Evolutionary conservation across 37 sponge, comb jelly and placozoan genomes (phyloP).

Genomic region (Spongilla lacustris): DNA sequence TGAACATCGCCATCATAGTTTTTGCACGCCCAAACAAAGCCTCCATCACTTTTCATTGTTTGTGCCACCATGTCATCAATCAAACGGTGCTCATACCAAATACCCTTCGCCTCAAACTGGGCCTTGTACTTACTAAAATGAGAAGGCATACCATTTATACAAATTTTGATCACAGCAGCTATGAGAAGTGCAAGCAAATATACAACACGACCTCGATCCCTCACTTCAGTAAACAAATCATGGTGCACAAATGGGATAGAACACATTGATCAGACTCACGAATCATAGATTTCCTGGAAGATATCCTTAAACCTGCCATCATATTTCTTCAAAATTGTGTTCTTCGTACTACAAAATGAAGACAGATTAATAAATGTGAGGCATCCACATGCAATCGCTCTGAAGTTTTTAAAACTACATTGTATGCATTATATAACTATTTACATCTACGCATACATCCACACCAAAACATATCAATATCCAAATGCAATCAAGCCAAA

Average conservation of each 20-base stretch:
- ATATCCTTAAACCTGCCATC: conserved; percentile 97
- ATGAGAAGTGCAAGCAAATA: too few species aligned
- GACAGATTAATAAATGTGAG: background rate
- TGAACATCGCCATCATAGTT: conserved; percentile 99
- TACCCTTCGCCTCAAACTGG: conserved; percentile 79
- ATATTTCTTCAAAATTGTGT: conserved; percentile 94
- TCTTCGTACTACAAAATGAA: conserved; percentile 78
- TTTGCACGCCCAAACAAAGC: conserved; percentile 98
- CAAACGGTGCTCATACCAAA: conserved; percentile 97
- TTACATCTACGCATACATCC: too few species aligned
- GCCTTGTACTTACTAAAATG: conserved; percentile 77
- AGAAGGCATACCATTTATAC: background rate
- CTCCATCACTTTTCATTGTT: conserved; percentile 92
- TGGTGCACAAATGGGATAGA: too few species aligned
- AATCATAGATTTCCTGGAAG: conserved; percentile 89
- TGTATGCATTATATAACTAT: too few species aligned
- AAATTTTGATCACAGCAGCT: too few species aligned
- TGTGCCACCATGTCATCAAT: conserved; percentile 99
- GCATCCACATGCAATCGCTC: too few species aligned
- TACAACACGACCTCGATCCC: too few species aligned
- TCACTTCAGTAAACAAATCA: too few species aligned
- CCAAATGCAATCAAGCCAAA: too few species aligned
- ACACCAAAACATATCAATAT: too few species aligned
- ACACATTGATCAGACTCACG: conserved; percentile 57
- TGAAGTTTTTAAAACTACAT: too few species aligned